A percentile compares a stretch with the other conserved stretches of the same genome.
phyloP scores from a whole-genome alignment of 2,888 invertebrate species.

The Sphaeridia pumilis region DNA sequence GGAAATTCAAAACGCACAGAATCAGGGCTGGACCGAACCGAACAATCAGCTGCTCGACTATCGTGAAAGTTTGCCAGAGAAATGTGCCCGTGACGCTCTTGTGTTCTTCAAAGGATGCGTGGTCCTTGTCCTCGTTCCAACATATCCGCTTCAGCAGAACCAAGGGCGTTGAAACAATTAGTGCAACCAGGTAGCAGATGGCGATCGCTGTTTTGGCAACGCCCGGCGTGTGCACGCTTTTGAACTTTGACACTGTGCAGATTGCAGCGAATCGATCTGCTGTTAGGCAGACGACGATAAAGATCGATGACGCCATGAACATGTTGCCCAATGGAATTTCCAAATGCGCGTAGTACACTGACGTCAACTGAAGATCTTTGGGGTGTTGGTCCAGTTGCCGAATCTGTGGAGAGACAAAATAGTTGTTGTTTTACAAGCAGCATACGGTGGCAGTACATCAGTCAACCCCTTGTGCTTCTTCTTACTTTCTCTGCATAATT shows the following conservation, averaged over 20 bases:
- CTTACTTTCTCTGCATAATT: too few species aligned
- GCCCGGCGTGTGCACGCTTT: slow-evolving; percentile 39
- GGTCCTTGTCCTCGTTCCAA: not conserved
- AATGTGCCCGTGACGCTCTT: slow-evolving; percentile 34
- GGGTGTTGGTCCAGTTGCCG: slow-evolving; percentile 33
- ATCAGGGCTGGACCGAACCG: slow-evolving; percentile 43
- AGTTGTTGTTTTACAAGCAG: too few species aligned
- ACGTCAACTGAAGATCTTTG: slow-evolving; percentile 33
- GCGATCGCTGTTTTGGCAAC: slow-evolving; percentile 40
- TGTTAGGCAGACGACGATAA: slow-evolving; percentile 45
- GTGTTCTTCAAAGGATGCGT: slow-evolving; percentile 37
- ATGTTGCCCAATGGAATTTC: slow-evolving; percentile 44
- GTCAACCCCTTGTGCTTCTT: too few species aligned
- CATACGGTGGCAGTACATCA: too few species aligned
- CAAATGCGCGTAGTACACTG: slow-evolving; percentile 42
- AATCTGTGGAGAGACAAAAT: slow-evolving; percentile 27
- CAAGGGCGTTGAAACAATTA: slow-evolving; percentile 41
- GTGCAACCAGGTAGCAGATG: slow-evolving; percentile 39
- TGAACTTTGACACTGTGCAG: slow-evolving; percentile 41
- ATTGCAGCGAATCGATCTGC: slow-evolving; percentile 44
- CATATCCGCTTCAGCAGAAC: slow-evolving; percentile 40
- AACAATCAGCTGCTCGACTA: slow-evolving; percentile 41
- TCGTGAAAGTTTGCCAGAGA: slow-evolving; percentile 40
- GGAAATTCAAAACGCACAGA: slow-evolving; percentile 42
- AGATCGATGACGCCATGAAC: slow-evolving; percentile 45